Conservation (phyloP, 2,797 vertebrate species). For the Prunella strophiata region DNA sequence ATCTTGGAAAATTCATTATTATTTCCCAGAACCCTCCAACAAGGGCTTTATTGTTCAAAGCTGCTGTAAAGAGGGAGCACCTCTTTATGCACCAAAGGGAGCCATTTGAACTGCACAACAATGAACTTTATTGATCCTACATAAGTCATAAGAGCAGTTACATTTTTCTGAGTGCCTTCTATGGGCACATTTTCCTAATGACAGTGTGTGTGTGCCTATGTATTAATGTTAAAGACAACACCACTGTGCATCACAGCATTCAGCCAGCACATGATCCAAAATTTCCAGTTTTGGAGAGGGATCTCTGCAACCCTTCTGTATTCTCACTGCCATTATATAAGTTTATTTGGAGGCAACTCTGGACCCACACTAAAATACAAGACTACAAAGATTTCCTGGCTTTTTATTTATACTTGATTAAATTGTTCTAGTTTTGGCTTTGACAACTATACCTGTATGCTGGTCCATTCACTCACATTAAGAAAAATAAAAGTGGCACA, state of each 20-base stretch:
- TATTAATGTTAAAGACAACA: background rate
- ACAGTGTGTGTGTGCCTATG: background rate
- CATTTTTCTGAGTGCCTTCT: slow-evolving; percentile 19
- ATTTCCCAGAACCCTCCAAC: background rate
- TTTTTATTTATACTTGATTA: background rate
- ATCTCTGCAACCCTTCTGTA: background rate
- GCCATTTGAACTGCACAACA: slow-evolving; percentile 8
- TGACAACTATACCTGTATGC: background rate
- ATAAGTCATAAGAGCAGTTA: slow-evolving; percentile 13
- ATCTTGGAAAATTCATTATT: background rate
- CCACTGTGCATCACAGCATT: background rate
- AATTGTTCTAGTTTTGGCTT: background rate
- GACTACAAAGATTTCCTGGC: background rate
- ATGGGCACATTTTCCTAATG: slow-evolving; percentile 12
- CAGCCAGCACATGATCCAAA: background rate
- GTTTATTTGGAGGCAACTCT: background rate
- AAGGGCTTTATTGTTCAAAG: slow-evolving; percentile 27
- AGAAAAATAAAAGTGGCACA: background rate
- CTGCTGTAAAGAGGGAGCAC: background rate
- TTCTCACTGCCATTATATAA: background rate
- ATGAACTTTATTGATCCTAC: slow-evolving; percentile 54
- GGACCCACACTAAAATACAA: background rate
- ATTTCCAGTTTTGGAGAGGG: background rate
- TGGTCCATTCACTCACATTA: background rate
- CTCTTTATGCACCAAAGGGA: slow-evolving; percentile 15